Percentiles rank a stretch among this genome's conserved stretches.
Evolutionary conservation across 2,113 vertebrate species (phyloP).

Genomic region (Silurus asotus): DNA sequence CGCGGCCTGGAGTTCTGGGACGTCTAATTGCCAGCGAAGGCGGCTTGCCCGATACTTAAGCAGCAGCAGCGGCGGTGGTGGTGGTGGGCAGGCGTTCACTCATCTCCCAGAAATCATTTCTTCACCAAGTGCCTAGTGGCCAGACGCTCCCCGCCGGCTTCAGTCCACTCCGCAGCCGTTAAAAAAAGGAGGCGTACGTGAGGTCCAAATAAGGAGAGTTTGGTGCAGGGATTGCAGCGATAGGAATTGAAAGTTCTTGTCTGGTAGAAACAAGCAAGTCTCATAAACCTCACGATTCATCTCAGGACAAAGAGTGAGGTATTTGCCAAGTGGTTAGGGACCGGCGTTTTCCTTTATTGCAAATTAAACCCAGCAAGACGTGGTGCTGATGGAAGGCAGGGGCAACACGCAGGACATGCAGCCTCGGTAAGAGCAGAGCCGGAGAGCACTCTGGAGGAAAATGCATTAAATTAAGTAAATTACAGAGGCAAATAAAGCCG

Average conservation of each 20-base stretch:
- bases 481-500: constrained; percentile 52
- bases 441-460: constrained; percentile 48
- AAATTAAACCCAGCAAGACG: constrained; percentile 47
- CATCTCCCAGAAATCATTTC: constrained; percentile 46
- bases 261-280: background rate
- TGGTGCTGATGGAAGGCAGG: constrained; percentile 29
- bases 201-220: constrained; percentile 55
- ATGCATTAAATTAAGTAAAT: constrained; percentile 54
- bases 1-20: constrained; percentile 50
- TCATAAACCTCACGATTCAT: constrained; percentile 25
- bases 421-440: constrained; percentile 28
- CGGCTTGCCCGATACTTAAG: constrained; percentile 39
- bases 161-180: constrained; percentile 43
- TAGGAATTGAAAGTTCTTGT: background rate
- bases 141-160: constrained; percentile 64
- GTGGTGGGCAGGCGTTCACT: constrained; percentile 37
- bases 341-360: constrained; percentile 32
- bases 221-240: background rate
- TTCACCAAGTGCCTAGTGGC: constrained; percentile 26
- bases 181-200: constrained; percentile 59
- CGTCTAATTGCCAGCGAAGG: constrained; percentile 49
- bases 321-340: constrained; percentile 27
- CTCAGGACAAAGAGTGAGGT: background rate
- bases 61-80: background rate
- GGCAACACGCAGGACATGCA: background rate